A percentile compares a stretch with the other conserved stretches of the same genome.
phyloP scores from a whole-genome alignment of 1,140 invertebrate genomes.

The Nephotettix cincticeps region DNA sequence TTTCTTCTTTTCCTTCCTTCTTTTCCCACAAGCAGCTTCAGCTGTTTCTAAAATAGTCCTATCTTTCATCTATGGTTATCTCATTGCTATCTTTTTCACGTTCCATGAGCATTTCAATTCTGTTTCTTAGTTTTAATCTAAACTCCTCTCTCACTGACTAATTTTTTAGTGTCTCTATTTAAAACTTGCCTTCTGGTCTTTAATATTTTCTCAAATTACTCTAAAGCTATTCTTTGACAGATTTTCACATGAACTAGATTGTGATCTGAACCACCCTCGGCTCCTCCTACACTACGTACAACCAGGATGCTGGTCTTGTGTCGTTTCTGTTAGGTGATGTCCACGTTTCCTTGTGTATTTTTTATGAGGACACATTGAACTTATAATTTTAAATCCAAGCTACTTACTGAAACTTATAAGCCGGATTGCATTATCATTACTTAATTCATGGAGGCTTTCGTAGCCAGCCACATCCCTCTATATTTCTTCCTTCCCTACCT shows the following conservation, averaged over 20 bases:
- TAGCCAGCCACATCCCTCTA: constrained; percentile 39
- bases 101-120: not conserved
- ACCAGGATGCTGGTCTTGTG: constrained; percentile 9
- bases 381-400: constrained; percentile 36
- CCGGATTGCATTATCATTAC: no score
- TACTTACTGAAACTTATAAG: no score
- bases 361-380: constrained; percentile 32
- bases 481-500: constrained; percentile 26
- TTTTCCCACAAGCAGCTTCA: not conserved
- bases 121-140: not conserved
- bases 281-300: constrained; percentile 31
- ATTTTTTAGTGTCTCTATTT: not conserved
- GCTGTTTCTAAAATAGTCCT: no score
- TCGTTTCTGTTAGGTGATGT: constrained; percentile 29
- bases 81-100: not conserved
- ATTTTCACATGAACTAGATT: constrained; percentile 29
- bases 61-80: not conserved
- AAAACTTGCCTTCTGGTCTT: not conserved
- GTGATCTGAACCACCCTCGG: constrained; percentile 32
- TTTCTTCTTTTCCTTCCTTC: constrained; percentile 20
- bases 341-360: constrained; percentile 37
- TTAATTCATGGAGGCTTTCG: constrained; percentile 43
- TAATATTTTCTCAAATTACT: not conserved
- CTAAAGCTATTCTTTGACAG: constrained; percentile 14
- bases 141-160: constrained; percentile 1